Evolutionary conservation across 2,888 invertebrate genomes (phyloP), one percentile per base, ranked within the genome.

Genomic region (Zygaena filipendulae): DNA sequence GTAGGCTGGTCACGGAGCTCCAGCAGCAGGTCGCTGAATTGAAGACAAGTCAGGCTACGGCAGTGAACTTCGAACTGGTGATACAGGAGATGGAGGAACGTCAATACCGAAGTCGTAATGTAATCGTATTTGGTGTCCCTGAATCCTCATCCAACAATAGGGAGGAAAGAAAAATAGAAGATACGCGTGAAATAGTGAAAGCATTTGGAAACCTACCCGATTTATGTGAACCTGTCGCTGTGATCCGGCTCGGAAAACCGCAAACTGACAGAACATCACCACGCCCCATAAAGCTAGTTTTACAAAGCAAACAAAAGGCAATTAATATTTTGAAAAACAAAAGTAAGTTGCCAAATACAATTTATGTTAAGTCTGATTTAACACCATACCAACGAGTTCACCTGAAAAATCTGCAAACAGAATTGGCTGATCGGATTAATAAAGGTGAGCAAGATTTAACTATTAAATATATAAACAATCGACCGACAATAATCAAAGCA

Each of bases 1-100:
- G 27, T n/a, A 25, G 16, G 35, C 33, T 40, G 35, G 27, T 28
- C 14, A 28, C 27, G 6, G 27, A 28, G 10, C 27, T 28, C 12
- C 27, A 22, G 14, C 27, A 28, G 4, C 27, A 28, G 21, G 27
- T 28, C 4, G 21, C 21, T 14, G 27, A 22, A 14, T 21, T 28
- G 13, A 28, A 21, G 13, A 18, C 11, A 18, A 14, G 19, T 14
- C 14, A 10, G 13, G 13, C 22, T n/a, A 23, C 9, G 14, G 27
- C n/a, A 21, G 16, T 11, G 9, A 28, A 28, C 27, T 14, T 28
- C 6, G 27, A 28, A 10, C 13, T 22, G 11, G 27, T 28, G 4
- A 28, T 28, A 13, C 16, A 21, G n/a, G 27, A 28, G 11, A 28
- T 28, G 10, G 27, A 28, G 19, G n/a, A n/a, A n/a, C n/a, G n/a